A percentile compares a stretch with the other conserved stretches of the same genome.
phyloP scores from a whole-genome alignment of 2,888 invertebrate genomes.

The Alcis repandata region DNA sequence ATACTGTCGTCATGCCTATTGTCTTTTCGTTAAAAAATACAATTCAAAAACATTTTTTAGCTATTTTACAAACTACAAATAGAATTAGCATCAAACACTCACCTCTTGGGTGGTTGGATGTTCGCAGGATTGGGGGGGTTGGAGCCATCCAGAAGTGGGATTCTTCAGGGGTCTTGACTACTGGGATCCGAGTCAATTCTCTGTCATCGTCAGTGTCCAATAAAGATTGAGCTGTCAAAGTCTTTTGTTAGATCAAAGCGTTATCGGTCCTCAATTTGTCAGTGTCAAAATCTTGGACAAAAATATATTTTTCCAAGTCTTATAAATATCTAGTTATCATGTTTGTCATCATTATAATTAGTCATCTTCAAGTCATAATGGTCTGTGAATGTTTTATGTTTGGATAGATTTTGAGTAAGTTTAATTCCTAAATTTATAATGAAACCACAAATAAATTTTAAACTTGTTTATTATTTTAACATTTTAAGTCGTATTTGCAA shows the following conservation, averaged over 20 bases:
- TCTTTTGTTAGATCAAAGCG: not conserved
- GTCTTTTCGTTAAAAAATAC: conserved; percentile 13
- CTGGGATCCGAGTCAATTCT: conserved; percentile 52
- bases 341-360: not conserved
- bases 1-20: too few species aligned
- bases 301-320: not conserved
- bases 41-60: conserved; percentile 45
- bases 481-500: conserved; percentile 82
- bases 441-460: conserved; percentile 51
- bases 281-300: not conserved
- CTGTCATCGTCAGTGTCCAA: conserved; percentile 6
- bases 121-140: conserved; percentile 71
- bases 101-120: conserved; percentile 72
- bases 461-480: conserved; percentile 73
- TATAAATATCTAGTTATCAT: not conserved
- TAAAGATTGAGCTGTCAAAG: not conserved
- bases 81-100: conserved; percentile 64
- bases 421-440: not conserved
- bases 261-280: not conserved
- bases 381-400: not conserved
- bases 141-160: conserved; percentile 64
- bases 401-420: not conserved
- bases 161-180: conserved; percentile 64
- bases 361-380: not conserved
- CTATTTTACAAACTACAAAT: conserved; percentile 50